Evolutionary conservation across 2,797 vertebrate genomes (phyloP).

Genomic region (Neosilurus hyrtlii): DNA sequence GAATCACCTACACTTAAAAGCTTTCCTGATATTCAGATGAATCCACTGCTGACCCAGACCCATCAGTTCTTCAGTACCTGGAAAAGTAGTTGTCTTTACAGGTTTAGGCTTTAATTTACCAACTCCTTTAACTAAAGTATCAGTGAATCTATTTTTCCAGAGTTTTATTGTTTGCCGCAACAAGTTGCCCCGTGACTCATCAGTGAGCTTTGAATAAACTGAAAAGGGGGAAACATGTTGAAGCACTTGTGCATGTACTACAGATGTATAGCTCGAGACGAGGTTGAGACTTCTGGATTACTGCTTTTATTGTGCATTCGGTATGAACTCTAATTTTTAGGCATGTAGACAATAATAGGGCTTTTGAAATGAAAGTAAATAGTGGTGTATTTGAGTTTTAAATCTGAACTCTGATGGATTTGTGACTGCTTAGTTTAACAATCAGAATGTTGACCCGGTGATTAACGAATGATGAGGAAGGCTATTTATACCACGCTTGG

Average conservation of each 20-base stretch:
- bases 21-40: neutral
- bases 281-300: neutral
- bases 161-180: neutral
- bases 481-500: neutral
- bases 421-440: neutral
- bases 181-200: neutral
- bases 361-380: neutral
- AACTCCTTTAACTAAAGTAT: neutral
- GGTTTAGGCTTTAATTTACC: neutral
- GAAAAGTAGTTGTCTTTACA: no score
- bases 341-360: neutral
- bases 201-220: neutral
- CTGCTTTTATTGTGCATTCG: neutral
- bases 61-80: neutral
- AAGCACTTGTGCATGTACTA: neutral
- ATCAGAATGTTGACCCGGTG: constrained; percentile 2
- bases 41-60: neutral
- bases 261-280: neutral
- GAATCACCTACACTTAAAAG: neutral
- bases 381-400: neutral
- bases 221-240: neutral
- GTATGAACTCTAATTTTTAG: neutral
- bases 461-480: constrained; percentile 3
- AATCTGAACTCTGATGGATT: neutral
- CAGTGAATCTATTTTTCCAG: neutral